Percentiles rank a stretch among this genome's conserved stretches.
Evolutionary conservation across 2,113 vertebrate genomes (phyloP).

Genomic region (Sapayoa aenigma): DNA sequence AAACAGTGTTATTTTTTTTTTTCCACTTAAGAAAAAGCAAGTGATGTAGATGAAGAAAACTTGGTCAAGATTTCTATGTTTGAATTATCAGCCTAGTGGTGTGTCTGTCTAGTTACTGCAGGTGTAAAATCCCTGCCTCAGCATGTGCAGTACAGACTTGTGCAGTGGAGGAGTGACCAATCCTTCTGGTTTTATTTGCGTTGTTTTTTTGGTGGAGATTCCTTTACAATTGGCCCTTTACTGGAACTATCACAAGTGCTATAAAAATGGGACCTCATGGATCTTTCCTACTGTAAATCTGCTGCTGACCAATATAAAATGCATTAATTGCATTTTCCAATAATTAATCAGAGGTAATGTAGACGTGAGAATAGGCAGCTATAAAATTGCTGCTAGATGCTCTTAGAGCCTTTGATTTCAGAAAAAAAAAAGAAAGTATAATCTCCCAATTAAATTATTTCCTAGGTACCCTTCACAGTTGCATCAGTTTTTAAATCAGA

Average conservation of each 20-base stretch:
- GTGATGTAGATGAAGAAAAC: not conserved
- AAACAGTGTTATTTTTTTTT: not conserved
- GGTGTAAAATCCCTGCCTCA: not conserved
- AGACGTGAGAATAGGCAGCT: not conserved
- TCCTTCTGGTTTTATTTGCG: not conserved
- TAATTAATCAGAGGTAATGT: not conserved
- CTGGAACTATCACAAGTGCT: not conserved
- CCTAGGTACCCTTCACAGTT: not conserved
- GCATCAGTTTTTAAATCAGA: not conserved
- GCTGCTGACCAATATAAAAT: not conserved
- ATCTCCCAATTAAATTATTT: not conserved
- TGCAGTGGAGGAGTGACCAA: fast-evolving
- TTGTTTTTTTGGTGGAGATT: not conserved
- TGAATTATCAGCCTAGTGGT: not conserved
- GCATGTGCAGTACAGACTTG: not conserved
- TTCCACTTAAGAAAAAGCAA: not conserved
- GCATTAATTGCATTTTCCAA: not conserved
- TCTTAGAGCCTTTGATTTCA: not conserved
- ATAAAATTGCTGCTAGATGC: not conserved
- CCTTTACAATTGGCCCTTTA: not conserved
- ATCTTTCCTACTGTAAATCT: not conserved
- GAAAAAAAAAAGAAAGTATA: not conserved
- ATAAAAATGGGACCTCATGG: not conserved
- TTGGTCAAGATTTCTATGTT: not conserved
- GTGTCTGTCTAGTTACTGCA: not conserved